Conservation (phyloP, 2,797 vertebrate genomes). For the Scolopax rusticola region DNA sequence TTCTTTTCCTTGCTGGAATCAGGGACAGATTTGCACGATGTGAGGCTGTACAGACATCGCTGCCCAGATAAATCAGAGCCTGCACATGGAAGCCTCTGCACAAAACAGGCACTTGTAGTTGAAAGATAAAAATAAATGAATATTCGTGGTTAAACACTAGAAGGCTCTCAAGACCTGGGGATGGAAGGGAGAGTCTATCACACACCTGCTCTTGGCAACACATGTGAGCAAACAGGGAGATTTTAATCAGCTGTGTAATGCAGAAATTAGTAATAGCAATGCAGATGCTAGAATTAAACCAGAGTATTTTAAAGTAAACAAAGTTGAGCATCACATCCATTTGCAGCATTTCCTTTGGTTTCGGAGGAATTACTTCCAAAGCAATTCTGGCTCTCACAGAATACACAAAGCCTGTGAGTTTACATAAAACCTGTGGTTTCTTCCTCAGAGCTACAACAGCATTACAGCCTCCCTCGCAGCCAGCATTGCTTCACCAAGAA, state of each 20-base stretch:
- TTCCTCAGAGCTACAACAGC: neutral
- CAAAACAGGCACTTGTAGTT: neutral
- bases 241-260: neutral
- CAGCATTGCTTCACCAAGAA: neutral
- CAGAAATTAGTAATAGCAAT: neutral
- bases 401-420: neutral
- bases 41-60: rapidly evolving
- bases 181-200: neutral
- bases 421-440: neutral
- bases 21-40: neutral
- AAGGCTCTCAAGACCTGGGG: neutral
- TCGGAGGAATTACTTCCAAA: neutral
- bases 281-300: neutral
- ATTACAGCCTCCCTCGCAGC: neutral
- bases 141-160: neutral
- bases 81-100: rapidly evolving
- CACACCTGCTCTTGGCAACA: neutral
- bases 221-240: neutral
- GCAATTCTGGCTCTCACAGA: neutral
- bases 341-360: neutral
- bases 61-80: neutral
- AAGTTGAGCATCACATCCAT: neutral
- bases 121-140: neutral
- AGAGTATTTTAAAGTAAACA: neutral
- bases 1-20: rapidly evolving